These are phyloP conservation scores for Trichonephila clavipes DNA, from an alignment of 1,140 invertebrate species.

Conservation along the genomic window DNA sequence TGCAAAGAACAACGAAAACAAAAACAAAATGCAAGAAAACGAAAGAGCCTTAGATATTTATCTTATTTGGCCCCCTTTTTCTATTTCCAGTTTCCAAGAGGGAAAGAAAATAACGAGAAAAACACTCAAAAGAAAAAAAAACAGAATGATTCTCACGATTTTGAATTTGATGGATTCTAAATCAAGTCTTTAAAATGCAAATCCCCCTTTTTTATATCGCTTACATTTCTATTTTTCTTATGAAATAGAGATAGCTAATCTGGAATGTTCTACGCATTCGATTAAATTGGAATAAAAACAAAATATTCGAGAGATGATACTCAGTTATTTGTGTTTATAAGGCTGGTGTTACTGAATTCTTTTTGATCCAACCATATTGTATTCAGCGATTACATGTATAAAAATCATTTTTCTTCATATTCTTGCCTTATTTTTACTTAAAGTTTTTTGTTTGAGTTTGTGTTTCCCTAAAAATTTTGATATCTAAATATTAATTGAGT, in stretches of 20 bases:
- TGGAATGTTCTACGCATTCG: background rate
- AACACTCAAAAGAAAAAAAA: background rate
- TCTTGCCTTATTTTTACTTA: too few relatives aligned
- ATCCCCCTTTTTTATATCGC: background rate
- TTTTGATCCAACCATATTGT: background rate
- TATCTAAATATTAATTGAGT: too few relatives aligned
- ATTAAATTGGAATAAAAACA: background rate
- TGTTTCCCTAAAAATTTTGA: too few relatives aligned
- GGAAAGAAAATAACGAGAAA: background rate
- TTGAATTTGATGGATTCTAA: conserved; percentile 59
- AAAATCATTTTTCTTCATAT: too few relatives aligned
- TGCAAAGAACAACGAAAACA: background rate
- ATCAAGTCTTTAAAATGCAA: conserved; percentile 62
- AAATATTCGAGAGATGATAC: background rate
- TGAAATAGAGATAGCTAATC: background rate
- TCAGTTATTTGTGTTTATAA: background rate
- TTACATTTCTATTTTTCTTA: background rate
- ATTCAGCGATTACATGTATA: too few relatives aligned
- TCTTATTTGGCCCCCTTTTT: conserved; percentile 12
- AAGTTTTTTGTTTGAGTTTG: too few relatives aligned
- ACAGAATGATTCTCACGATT: conserved; percentile 2
- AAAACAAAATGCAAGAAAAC: background rate
- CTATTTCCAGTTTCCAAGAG: background rate
- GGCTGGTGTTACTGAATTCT: background rate
- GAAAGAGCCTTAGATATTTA: conserved; percentile 16